Percentiles rank a stretch among this genome's conserved stretches.
phyloP scores from a whole-genome alignment of 2,797 vertebrate genomes.

The Lagodon rhomboides region DNA sequence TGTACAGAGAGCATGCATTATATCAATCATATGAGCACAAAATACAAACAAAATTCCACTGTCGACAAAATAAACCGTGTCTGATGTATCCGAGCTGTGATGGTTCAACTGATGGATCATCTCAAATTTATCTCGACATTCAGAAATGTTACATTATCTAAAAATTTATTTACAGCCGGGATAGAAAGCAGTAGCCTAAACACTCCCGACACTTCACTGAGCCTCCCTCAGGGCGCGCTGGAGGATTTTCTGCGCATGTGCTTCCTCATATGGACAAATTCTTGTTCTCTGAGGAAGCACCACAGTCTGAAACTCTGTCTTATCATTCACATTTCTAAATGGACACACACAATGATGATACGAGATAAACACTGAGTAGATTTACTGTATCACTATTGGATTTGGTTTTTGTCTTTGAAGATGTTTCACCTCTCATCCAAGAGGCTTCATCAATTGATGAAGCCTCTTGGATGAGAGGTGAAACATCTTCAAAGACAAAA shows the following conservation, averaged over 20 bases:
- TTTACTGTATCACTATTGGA: neutral
- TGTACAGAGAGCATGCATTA: neutral
- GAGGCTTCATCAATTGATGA: too few relatives aligned
- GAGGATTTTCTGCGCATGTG: constrained; percentile 12
- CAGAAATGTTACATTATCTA: too few relatives aligned
- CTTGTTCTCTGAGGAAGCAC: constrained; percentile 5
- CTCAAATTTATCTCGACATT: too few relatives aligned
- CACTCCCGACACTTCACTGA: constrained; percentile 27
- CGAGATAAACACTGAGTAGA: neutral
- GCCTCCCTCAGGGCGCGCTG: constrained; percentile 10
- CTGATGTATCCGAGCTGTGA: constrained; percentile 1
- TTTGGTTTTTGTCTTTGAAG: too few relatives aligned
- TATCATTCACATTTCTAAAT: neutral
- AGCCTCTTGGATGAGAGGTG: too few relatives aligned
- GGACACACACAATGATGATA: neutral
- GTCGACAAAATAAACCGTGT: constrained; percentile 1
- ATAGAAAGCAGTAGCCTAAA: constrained; percentile 33
- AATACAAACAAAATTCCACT: neutral
- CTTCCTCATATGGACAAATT: constrained; percentile 1
- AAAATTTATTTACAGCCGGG: constrained; percentile 37
- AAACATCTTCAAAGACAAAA: too few relatives aligned
- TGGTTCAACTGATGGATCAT: neutral
- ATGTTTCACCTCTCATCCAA: too few relatives aligned
- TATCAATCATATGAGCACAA: neutral
- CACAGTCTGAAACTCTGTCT: neutral